A percentile compares a stretch with the other conserved stretches of the same genome.
Conservation (phyloP, 2,113 vertebrate genomes). For the Daubentonia madagascariensis region DNA sequence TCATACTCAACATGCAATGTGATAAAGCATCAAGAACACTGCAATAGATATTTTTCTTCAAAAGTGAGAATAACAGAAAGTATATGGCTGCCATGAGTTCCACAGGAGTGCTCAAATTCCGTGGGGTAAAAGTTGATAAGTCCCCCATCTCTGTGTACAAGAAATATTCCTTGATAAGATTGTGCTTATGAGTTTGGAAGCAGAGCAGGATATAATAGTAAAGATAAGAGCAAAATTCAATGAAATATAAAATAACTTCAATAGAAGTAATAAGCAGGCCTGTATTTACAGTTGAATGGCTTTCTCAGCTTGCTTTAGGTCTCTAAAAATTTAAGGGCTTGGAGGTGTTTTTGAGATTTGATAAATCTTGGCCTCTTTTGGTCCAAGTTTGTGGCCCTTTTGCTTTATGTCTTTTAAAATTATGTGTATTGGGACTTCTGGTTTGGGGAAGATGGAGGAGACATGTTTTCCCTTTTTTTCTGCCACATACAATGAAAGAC, state of each 20-base stretch:
- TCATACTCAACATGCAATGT: not conserved
- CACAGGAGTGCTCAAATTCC: not conserved
- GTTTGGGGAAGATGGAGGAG: not conserved
- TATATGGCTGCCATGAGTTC: too few species aligned
- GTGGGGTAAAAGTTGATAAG: not conserved
- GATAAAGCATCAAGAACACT: not conserved
- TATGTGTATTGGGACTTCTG: not conserved
- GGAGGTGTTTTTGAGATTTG: not conserved
- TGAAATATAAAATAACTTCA: not conserved
- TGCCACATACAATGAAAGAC: not conserved
- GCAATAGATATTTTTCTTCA: not conserved
- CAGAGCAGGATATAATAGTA: not conserved
- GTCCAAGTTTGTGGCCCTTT: not conserved
- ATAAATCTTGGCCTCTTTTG: not conserved
- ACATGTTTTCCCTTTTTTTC: not conserved
- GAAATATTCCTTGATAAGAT: not conserved
- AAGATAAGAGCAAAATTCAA: not conserved
- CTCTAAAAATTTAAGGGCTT: not conserved
- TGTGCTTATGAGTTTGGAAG: not conserved
- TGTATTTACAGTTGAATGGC: not conserved
- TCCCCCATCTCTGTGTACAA: not conserved
- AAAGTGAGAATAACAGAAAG: not conserved
- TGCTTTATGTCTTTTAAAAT: not conserved
- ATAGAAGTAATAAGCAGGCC: not conserved
- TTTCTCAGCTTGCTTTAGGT: not conserved